Evolutionary conservation across 2,113 vertebrate genomes (phyloP).

Genomic region (Mormyrus iriodes): DNA sequence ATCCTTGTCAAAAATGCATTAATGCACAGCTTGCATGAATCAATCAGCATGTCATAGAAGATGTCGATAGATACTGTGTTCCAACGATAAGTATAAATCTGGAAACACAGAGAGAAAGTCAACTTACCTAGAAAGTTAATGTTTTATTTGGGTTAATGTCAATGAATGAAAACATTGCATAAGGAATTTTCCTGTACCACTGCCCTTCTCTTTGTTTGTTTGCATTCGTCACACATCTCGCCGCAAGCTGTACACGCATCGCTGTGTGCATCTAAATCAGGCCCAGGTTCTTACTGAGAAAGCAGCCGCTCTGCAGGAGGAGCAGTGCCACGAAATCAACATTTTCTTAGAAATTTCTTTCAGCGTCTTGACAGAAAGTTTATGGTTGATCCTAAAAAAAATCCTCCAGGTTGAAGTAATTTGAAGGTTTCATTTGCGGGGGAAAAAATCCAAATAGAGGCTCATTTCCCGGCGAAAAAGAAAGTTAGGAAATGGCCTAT

Average conservation of each 20-base stretch:
- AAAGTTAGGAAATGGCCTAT: neutral
- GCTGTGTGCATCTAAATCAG: neutral
- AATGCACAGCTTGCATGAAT: neutral
- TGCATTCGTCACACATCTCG: neutral
- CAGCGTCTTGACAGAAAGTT: neutral
- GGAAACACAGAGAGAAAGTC: neutral
- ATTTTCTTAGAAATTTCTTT: slow-evolving; percentile 1
- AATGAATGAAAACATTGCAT: neutral
- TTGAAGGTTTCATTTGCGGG: neutral
- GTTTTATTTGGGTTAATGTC: neutral
- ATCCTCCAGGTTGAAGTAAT: neutral
- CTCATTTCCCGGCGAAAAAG: neutral
- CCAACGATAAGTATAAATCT: neutral
- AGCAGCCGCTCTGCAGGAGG: neutral
- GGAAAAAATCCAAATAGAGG: neutral
- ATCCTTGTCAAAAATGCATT: neutral
- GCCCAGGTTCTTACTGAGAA: neutral
- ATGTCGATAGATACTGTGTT: neutral
- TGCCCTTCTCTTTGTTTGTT: neutral
- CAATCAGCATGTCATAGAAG: neutral
- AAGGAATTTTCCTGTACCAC: neutral
- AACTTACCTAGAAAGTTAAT: neutral
- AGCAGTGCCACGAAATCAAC: neutral
- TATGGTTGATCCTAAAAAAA: neutral
- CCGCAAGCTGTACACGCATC: neutral